A percentile compares a stretch with the other conserved stretches of the same genome.
Conservation (phyloP, 37 sponge, comb jelly and placozoan species). For the Crambe crambe region DNA sequence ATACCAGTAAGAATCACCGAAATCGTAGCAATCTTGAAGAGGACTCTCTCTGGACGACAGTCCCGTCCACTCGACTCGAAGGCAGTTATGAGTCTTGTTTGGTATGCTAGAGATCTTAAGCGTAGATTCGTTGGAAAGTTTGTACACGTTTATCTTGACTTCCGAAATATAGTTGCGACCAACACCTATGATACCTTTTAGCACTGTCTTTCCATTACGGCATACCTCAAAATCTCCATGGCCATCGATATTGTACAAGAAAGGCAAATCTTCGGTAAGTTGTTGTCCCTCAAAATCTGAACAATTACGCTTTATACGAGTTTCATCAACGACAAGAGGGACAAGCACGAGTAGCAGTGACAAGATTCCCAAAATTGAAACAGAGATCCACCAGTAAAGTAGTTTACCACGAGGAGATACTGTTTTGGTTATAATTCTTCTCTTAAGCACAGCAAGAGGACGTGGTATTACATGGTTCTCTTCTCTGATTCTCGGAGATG, state of each 20-base stretch:
- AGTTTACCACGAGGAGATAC: slow-evolving; percentile 1
- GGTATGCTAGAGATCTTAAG: slow-evolving; percentile 29
- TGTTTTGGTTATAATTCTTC: neutral
- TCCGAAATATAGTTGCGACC: neutral
- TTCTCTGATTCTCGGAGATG: slow-evolving; percentile 3
- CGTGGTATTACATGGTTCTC: slow-evolving; percentile 12
- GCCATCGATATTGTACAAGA: slow-evolving; percentile 10
- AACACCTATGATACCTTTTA: slow-evolving; percentile 33
- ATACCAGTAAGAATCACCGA: slow-evolving; percentile 65
- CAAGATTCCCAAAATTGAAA: slow-evolving; percentile 22
- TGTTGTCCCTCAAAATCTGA: slow-evolving; percentile 28
- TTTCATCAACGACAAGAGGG: slow-evolving; percentile 16
- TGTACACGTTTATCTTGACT: slow-evolving; percentile 16
- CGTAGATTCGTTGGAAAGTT: slow-evolving; percentile 1
- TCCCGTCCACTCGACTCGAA: slow-evolving; percentile 56
- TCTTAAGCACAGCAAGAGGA: neutral
- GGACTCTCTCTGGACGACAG: slow-evolving; percentile 28
- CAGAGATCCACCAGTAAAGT: slow-evolving; percentile 37
- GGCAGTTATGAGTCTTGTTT: slow-evolving; percentile 32
- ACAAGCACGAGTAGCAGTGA: slow-evolving; percentile 20
- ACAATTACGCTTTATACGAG: slow-evolving; percentile 5
- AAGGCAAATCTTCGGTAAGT: slow-evolving; percentile 14
- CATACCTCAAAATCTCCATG: slow-evolving; percentile 58
- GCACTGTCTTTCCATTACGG: slow-evolving; percentile 13
- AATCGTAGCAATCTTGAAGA: slow-evolving; percentile 57